Evolutionary conservation across 35 echinoderm and acorn worm species (phyloP), one percentile per base, ranked within the genome.

Genomic region (Chiridota heheva): DNA sequence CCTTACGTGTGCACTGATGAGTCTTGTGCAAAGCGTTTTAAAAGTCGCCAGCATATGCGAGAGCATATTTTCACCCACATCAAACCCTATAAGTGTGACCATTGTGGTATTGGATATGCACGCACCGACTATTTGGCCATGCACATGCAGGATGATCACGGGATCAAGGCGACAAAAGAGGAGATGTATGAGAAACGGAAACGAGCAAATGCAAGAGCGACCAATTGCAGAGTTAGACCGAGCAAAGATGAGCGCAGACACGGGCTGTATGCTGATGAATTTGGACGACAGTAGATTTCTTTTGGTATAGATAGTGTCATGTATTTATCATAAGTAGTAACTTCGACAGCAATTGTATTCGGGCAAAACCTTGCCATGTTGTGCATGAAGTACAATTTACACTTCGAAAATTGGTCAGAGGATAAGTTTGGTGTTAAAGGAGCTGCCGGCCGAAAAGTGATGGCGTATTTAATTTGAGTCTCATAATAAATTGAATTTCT

Each of bases 1-100:
- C 92, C 92, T 32, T 96, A 46, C 78, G 41, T 48, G 42, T 96
- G 92, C 62, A 77, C 63, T 36, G 80, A 84, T 60, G 80, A 86
- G 13, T 57, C 81, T 4, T 98, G 95, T 79, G 24, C 63, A 6
- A 98, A 91, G 61, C 60, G 56, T 6, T 98, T 98, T 62, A 98
- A 98, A 57, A 92, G 82, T 82, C 91, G 85, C 44, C 95, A 98
- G 67, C 89, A 98, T 69, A 88, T 98, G 95, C 81, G 95, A 31
- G 95, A 98, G 58, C 95, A 98, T 69, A 82, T 98, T 15, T 98
- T 91, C 44, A 98, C 95, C n/a, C 95, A 98, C 67, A 82, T 98
- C 42, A 87, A 80, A 58, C 95, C 95, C 0, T 98, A 98, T 60
- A 91, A 84, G 36, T 98, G 95, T 80, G 95, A 98, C 37, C 59